Evolutionary conservation across 2,888 invertebrate species (phyloP), one percentile per base, ranked within the genome.

Genomic region (Noctua comes): DNA sequence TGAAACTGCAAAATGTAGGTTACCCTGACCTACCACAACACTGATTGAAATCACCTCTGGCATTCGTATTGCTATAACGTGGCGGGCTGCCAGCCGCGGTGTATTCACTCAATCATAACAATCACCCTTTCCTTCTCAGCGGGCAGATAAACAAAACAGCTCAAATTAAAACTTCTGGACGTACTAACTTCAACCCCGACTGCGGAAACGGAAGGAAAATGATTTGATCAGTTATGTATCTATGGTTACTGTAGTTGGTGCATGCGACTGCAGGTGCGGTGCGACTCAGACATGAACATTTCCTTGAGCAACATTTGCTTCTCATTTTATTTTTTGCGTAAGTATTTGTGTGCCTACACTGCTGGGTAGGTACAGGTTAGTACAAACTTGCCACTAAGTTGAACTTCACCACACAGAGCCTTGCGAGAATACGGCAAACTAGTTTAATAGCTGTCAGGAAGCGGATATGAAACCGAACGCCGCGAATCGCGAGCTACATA

Each of bases 371-470:
- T 43, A 24, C 13, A n/a, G 31, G 36, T 48, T 31, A 21, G 5
- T 36, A 46, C 59, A 64, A 75, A 70, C 65, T 81, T 70, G n/a
- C 24, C 62, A 68, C 68, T 82, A 18, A 71, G 59, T 70, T 62
- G 40, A 57, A 77, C 57, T 72, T 82, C 21, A 51, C 69, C 48
- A 57, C 71, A 76, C 68, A 73, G 40, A n/a, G 24, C 43, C 57
- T 76, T 76, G 40, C 57, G 72, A 64, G 57, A 27, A 51, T 69
- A 51, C 21, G 43, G 36, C 57, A 13, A 73, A 59, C 77, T 72
- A 71, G 71, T 68, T 51, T 27, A 72, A 51, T 65, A 77, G 21
- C 57, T 69, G 82, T 69, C 83, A 59, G 36, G 68, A 68, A 68
- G 54, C 68, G 40, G 40, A 64, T 40, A 62, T 68, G 71, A 76